phyloP scores from a whole-genome alignment of 2,797 vertebrate species.

The Rhynchonycteris naso region DNA sequence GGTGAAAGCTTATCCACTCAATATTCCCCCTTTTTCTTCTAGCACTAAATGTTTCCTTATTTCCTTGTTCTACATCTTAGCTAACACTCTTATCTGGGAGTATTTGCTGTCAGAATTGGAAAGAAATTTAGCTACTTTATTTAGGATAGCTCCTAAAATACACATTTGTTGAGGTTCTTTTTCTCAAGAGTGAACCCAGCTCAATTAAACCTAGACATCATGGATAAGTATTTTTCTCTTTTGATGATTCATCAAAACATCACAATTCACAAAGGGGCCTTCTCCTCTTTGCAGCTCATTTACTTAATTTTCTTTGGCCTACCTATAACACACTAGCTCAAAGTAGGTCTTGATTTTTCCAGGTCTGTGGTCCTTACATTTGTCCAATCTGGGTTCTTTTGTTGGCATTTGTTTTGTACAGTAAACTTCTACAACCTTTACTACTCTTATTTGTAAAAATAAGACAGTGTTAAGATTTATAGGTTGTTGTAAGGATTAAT shows the following conservation, averaged over 20 bases:
- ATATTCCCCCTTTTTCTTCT: background rate
- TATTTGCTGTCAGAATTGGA: conserved; percentile 50
- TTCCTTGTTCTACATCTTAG: conserved; percentile 48
- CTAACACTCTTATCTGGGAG: conserved; percentile 23
- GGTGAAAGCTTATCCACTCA: background rate
- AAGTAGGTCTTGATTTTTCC: background rate
- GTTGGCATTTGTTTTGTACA: conserved; percentile 19
- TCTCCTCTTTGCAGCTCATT: background rate
- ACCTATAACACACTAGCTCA: background rate
- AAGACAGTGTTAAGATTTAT: background rate
- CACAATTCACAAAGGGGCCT: background rate
- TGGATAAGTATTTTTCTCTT: conserved; percentile 29
- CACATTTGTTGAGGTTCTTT: conserved; percentile 6
- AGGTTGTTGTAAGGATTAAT: background rate
- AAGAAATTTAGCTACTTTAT: conserved; percentile 28
- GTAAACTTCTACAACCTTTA: background rate
- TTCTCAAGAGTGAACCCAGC: conserved; percentile 15
- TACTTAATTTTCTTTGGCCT: background rate
- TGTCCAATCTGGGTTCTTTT: background rate
- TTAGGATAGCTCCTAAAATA: conserved; percentile 44
- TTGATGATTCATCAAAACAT: background rate
- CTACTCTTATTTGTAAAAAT: background rate
- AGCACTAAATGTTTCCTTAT: conserved; percentile 17
- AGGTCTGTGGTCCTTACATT: background rate
- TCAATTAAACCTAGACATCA: conserved; percentile 26